A percentile compares a stretch with the other conserved stretches of the same genome.
Conservation (phyloP, 2,888 invertebrate genomes). For the Clitarchus hookeri region DNA sequence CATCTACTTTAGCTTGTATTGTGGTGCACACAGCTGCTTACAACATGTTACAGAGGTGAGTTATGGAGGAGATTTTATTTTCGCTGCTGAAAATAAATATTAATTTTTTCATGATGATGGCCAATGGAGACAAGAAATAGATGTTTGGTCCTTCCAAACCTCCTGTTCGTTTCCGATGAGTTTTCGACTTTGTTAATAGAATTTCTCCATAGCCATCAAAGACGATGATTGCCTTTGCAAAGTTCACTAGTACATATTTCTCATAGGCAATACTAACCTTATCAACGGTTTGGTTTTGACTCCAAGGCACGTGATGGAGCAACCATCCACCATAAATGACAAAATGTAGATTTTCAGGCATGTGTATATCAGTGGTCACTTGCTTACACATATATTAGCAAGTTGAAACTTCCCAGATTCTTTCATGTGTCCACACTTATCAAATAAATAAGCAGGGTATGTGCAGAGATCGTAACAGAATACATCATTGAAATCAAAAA, state of each 20-base stretch:
- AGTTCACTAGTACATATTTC: not conserved
- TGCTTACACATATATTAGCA: not conserved
- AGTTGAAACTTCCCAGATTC: constrained; percentile 16
- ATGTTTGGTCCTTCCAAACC: not conserved
- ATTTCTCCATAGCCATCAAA: not conserved
- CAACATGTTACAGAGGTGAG: not conserved
- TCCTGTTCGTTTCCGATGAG: not conserved
- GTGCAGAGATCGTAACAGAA: not conserved
- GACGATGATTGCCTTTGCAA: not conserved
- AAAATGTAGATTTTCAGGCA: not conserved
- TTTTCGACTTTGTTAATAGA: not conserved
- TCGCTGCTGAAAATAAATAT: not conserved
- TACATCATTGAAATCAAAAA: not conserved
- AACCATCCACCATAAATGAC: not conserved
- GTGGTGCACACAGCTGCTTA: not conserved
- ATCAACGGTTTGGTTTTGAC: not conserved
- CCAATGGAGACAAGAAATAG: not conserved
- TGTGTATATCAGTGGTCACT: not conserved
- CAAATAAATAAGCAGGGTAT: not conserved
- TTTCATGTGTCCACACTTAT: not conserved
- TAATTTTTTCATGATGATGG: not conserved
- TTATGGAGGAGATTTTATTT: not conserved
- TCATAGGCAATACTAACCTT: not conserved
- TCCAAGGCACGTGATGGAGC: not conserved
- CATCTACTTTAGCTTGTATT: too few relatives aligned